Conservation (phyloP, 2,888 invertebrate species). For the Parapristionchus giblindavisi region DNA sequence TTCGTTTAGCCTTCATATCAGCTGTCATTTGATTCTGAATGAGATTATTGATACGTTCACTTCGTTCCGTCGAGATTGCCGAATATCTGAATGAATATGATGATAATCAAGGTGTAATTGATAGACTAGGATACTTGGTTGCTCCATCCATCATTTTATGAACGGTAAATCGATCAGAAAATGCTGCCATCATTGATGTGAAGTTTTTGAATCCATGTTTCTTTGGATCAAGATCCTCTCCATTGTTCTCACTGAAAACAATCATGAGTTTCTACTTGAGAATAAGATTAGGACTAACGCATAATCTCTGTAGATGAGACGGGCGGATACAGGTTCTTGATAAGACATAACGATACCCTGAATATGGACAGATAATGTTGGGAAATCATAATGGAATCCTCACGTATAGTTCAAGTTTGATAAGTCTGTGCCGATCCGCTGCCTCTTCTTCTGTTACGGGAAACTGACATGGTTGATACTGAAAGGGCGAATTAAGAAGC, state of each 20-base stretch:
- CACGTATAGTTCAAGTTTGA: conserved; percentile 22
- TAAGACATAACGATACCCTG: conserved; percentile 17
- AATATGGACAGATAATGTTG: background rate
- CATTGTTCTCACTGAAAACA: conserved; percentile 15
- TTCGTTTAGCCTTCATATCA: conserved; percentile 12
- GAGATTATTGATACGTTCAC: conserved; percentile 7
- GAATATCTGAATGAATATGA: conserved; percentile 12
- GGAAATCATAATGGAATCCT: background rate
- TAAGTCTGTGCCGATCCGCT: background rate
- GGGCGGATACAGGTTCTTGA: conserved; percentile 6
- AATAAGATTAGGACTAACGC: background rate
- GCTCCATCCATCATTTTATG: too few species aligned
- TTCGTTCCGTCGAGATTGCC: conserved; percentile 17
- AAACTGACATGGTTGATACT: background rate
- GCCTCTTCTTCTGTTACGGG: background rate
- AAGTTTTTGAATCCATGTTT: conserved; percentile 19
- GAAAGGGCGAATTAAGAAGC: too few species aligned
- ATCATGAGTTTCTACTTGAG: too few species aligned
- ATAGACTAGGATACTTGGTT: too few species aligned
- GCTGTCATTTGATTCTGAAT: conserved; percentile 19
- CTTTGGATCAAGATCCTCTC: background rate
- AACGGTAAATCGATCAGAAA: background rate
- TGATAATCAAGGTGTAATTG: too few species aligned
- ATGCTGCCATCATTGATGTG: conserved; percentile 9
- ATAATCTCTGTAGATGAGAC: conserved; percentile 16